Percentiles rank a stretch among this genome's conserved stretches.
These are phyloP conservation scores for Psephotus haematonotus DNA, from an alignment of 2,113 vertebrate genomes.

Conservation along the genomic window DNA sequence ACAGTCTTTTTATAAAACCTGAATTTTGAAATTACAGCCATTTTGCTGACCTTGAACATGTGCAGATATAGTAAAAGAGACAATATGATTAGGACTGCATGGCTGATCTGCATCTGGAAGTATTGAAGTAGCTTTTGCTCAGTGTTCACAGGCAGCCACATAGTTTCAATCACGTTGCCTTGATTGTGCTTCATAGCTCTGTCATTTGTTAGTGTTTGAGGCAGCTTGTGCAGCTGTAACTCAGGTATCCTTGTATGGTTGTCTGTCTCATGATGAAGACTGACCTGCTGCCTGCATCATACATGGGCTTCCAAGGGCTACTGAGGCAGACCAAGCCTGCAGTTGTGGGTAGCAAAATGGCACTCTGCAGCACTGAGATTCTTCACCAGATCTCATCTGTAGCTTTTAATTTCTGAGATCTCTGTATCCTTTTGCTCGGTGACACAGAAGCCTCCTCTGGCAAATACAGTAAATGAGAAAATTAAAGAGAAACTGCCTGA, in stretches of 20 bases:
- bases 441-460: background rate
- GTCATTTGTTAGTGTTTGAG: background rate
- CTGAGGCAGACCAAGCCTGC: background rate
- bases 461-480: constrained; percentile 13
- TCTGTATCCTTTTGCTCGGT: background rate
- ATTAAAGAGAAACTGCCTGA: background rate
- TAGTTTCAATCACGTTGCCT: background rate
- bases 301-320: background rate
- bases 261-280: background rate
- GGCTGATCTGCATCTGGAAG: background rate
- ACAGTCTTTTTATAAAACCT: background rate
- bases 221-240: background rate
- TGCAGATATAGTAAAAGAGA: background rate
- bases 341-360: background rate
- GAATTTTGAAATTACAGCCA: background rate
- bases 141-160: background rate
- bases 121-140: background rate
- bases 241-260: background rate
- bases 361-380: background rate
- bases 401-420: background rate
- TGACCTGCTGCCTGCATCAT: background rate
- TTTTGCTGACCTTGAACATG: background rate
- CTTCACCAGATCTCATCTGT: background rate
- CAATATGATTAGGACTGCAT: background rate
- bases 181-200: background rate